These are phyloP conservation scores for Megaceryle torquata DNA, from an alignment of 2,113 vertebrate species.

Conservation along the genomic window DNA sequence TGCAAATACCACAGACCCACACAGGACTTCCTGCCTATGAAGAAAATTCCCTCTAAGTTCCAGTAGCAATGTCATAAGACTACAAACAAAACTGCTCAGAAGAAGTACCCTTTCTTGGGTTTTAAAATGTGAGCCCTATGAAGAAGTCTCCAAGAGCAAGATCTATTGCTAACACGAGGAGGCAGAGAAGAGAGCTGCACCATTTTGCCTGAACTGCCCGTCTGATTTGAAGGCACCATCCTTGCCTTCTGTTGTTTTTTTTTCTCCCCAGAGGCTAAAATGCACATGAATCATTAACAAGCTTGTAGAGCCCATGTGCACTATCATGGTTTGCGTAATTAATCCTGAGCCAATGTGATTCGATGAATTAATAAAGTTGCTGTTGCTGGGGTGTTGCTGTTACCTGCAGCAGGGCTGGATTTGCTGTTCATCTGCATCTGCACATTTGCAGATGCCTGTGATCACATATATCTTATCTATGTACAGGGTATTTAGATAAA, in stretches of 20 bases:
- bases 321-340: constrained; percentile 46
- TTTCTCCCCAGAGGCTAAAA: constrained; percentile 46
- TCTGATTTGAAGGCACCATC: neutral
- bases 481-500: neutral
- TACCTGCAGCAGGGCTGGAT: constrained; percentile 49
- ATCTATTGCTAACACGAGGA: neutral
- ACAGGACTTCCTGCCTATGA: neutral
- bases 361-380: constrained; percentile 28
- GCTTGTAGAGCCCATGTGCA: neutral
- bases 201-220: neutral
- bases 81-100: neutral
- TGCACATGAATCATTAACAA: constrained; percentile 53
- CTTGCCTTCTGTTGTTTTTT: neutral
- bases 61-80: neutral
- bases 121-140: neutral
- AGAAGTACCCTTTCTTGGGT: neutral
- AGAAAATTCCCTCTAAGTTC: neutral
- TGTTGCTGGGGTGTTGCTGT: constrained; percentile 58
- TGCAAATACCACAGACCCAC: neutral
- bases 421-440: constrained; percentile 13
- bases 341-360: constrained; percentile 37
- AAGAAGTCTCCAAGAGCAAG: neutral
- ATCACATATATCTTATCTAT: neutral
- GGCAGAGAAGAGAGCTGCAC: neutral
- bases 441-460: neutral